Conservation (phyloP, 2,888 invertebrate genomes). For the Coremacera marginata region DNA sequence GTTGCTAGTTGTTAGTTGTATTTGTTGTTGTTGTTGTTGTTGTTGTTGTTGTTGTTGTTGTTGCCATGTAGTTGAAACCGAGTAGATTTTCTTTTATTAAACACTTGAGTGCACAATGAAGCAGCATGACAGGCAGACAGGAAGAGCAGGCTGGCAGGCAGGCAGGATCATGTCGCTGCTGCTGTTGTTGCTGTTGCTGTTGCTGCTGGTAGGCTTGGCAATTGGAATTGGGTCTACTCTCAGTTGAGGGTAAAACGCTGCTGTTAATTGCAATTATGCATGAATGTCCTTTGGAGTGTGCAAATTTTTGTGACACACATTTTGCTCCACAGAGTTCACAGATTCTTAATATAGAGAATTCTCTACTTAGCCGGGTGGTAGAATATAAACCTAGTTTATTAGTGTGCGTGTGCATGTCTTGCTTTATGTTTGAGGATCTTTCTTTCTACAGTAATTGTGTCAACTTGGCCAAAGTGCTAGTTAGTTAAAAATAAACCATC, state of each 20-base stretch:
- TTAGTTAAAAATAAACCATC: background rate
- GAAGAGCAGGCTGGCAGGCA: background rate
- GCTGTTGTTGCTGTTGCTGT: background rate
- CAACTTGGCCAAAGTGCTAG: slow-evolving; percentile 11
- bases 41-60: slow-evolving; percentile 9
- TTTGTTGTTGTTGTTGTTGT: background rate
- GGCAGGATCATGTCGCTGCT: background rate
- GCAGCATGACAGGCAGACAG: slow-evolving; percentile 3
- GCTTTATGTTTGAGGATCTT: background rate
- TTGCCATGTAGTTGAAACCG: slow-evolving; percentile 18
- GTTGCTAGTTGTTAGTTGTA: slow-evolving; percentile 30
- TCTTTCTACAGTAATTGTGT: slow-evolving; percentile 21
- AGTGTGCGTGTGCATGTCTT: background rate
- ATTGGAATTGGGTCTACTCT: slow-evolving; percentile 17
- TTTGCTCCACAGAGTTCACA: slow-evolving; percentile 8
- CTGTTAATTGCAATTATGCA: slow-evolving; percentile 38
- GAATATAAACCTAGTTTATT: background rate
- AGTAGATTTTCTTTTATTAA: slow-evolving; percentile 35
- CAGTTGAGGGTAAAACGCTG: slow-evolving; percentile 12
- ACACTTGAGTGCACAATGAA: slow-evolving; percentile 33
- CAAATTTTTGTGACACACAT: slow-evolving; percentile 26
- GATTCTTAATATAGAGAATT: background rate
- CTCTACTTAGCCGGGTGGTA: background rate
- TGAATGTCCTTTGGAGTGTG: slow-evolving; percentile 33
- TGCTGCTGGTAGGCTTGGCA: slow-evolving; percentile 11